Conservation (phyloP, 30 jellyfish, hydroid and myxozoan genomes). For the Clytia hemisphaerica region DNA sequence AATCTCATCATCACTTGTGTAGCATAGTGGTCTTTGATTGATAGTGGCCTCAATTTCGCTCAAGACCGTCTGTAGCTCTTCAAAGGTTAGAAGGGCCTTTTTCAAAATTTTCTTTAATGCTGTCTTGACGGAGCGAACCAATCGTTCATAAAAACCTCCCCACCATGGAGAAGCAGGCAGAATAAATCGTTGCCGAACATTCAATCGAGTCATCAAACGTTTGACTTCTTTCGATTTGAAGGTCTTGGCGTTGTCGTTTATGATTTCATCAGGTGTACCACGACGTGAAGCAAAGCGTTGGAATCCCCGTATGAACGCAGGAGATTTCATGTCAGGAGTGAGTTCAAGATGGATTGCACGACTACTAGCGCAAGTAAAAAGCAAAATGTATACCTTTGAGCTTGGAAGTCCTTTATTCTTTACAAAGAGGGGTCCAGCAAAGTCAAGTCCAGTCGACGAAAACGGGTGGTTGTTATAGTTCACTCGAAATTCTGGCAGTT, state of each 20-base stretch:
- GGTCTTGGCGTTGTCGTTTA: conserved; percentile 33
- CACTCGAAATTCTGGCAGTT: background rate
- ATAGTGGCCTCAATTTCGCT: conserved; percentile 17
- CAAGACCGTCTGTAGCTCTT: conserved; percentile 21
- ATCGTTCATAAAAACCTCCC: conserved; percentile 36
- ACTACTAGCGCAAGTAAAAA: conserved; percentile 32
- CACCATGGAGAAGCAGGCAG: conserved; percentile 43
- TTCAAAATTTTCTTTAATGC: background rate
- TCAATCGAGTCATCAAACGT: background rate
- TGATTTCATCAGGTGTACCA: conserved; percentile 7
- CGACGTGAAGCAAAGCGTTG: conserved; percentile 8
- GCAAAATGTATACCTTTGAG: conserved; percentile 14
- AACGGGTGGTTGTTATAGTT: background rate
- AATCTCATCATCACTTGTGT: conserved; percentile 8
- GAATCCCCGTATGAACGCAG: conserved; percentile 4
- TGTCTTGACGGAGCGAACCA: conserved; percentile 21
- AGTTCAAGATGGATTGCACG: conserved; percentile 24
- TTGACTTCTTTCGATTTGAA: conserved; percentile 33
- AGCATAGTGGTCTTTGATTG: conserved; percentile 27
- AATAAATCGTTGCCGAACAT: conserved; percentile 13
- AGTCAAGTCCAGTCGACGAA: conserved; percentile 1
- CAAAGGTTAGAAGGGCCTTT: conserved; percentile 8
- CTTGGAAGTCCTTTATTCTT: background rate
- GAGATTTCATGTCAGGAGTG: background rate
- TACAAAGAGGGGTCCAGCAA: background rate